These are phyloP conservation scores for Antechinus flavipes DNA, from an alignment of 2,113 vertebrate species.

Conservation along the genomic window DNA sequence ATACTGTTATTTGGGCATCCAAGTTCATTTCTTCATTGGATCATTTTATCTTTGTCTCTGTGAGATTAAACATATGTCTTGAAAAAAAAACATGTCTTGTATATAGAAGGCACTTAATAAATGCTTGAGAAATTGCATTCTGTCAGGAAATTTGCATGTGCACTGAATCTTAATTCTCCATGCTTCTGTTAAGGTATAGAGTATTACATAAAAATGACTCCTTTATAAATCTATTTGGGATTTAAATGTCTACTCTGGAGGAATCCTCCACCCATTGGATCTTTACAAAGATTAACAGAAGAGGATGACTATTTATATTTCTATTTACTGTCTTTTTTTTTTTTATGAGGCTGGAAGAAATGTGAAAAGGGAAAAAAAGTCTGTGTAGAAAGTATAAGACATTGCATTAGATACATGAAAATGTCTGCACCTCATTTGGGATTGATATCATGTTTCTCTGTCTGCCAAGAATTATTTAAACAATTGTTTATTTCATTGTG, in stretches of 20 bases:
- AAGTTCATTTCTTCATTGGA: background rate
- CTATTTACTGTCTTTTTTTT: slow-evolving; percentile 13
- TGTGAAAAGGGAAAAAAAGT: background rate
- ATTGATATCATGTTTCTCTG: slow-evolving; percentile 23
- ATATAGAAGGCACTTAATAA: background rate
- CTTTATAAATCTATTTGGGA: background rate
- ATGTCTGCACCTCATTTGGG: slow-evolving; percentile 23
- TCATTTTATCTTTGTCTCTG: background rate
- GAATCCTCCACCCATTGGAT: background rate
- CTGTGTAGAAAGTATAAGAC: slow-evolving; percentile 16
- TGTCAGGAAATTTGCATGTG: background rate
- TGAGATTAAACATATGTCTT: background rate
- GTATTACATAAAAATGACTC: fast-evolving
- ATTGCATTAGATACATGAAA: slow-evolving; percentile 23
- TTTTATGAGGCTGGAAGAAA: slow-evolving; percentile 32
- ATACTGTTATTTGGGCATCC: background rate
- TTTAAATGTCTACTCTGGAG: background rate
- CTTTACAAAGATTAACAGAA: slow-evolving; percentile 21
- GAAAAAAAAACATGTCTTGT: background rate
- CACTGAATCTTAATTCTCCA: background rate
- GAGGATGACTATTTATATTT: slow-evolving; percentile 38
- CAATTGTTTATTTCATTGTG: slow-evolving; percentile 59
- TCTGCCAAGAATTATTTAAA: slow-evolving; percentile 29
- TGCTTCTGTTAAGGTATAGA: background rate
- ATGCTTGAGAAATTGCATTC: background rate